These are phyloP conservation scores for Hyles euphorbiae DNA, from an alignment of 1,140 invertebrate species.

Conservation along the genomic window DNA sequence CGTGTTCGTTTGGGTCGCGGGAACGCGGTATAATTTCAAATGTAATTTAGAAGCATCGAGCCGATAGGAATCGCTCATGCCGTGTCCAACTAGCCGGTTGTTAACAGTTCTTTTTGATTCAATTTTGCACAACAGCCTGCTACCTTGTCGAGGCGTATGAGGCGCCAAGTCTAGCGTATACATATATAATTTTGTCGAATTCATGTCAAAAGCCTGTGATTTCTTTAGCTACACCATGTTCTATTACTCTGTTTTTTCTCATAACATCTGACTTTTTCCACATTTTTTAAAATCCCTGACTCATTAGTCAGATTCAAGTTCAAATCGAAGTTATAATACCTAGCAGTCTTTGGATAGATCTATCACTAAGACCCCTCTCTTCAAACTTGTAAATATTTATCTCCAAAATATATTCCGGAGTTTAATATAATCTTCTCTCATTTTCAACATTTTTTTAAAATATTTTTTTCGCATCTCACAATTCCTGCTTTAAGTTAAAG, in stretches of 20 bases:
- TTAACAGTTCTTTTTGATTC: constrained; percentile 4
- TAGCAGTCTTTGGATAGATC: constrained; percentile 70
- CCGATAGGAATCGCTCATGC: constrained; percentile 1
- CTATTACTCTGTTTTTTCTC: constrained; percentile 32
- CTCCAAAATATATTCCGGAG: constrained; percentile 73
- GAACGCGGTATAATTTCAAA: constrained; percentile 24
- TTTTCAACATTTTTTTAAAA: constrained; percentile 28
- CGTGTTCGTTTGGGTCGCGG: constrained; percentile 11
- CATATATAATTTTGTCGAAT: constrained; percentile 36
- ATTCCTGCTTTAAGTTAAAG: constrained; percentile 31
- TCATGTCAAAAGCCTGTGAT: constrained; percentile 51
- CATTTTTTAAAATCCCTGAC: constrained; percentile 44
- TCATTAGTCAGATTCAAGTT: constrained; percentile 58
- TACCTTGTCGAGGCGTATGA: constrained; percentile 17
- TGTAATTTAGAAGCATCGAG: constrained; percentile 9
- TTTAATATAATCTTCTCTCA: constrained; percentile 43
- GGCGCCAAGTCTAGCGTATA: constrained; percentile 27
- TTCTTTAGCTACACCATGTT: constrained; percentile 53
- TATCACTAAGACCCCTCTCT: constrained; percentile 66
- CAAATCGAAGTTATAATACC: constrained; percentile 66
- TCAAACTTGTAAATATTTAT: constrained; percentile 69
- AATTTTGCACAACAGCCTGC: constrained; percentile 14
- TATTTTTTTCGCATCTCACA: constrained; percentile 39
- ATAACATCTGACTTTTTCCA: constrained; percentile 54
- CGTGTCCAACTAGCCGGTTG: constrained; percentile 7